Percentiles rank a stretch among this genome's conserved stretches.
Conservation (phyloP, 2,113 vertebrate genomes). For the Willisornis vidua region DNA sequence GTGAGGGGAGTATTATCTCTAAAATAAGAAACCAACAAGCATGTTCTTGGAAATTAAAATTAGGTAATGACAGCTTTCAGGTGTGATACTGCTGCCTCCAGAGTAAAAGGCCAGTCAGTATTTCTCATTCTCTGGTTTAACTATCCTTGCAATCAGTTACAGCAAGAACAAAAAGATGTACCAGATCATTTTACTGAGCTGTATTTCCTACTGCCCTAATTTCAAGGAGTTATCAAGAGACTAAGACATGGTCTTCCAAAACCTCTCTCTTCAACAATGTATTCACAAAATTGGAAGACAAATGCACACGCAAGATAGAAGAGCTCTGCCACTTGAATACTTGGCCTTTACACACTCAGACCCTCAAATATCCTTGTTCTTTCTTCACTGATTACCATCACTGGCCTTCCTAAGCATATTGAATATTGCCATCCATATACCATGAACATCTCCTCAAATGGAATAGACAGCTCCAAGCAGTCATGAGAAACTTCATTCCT, state of each 20-base stretch:
- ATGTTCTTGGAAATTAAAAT: neutral
- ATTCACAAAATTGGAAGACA: neutral
- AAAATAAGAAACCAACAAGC: neutral
- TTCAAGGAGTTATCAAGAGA: neutral
- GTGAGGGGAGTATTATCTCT: neutral
- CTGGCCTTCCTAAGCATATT: neutral
- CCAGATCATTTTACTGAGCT: neutral
- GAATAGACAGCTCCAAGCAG: neutral
- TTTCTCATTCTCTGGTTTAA: neutral
- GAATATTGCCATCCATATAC: neutral
- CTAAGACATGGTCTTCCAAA: neutral
- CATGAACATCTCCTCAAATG: neutral
- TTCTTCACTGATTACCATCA: neutral
- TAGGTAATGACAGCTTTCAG: neutral
- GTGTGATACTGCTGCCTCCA: neutral
- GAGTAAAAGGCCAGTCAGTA: neutral
- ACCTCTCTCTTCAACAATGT: neutral
- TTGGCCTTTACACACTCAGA: neutral
- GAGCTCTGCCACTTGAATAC: neutral
- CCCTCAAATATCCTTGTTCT: neutral
- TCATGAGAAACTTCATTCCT: neutral
- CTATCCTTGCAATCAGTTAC: neutral
- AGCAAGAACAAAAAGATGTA: neutral
- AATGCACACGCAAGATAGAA: accelerated
- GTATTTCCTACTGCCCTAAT: neutral